phyloP scores from a whole-genome alignment of 1,140 invertebrate genomes.

The Heliconius congener region DNA sequence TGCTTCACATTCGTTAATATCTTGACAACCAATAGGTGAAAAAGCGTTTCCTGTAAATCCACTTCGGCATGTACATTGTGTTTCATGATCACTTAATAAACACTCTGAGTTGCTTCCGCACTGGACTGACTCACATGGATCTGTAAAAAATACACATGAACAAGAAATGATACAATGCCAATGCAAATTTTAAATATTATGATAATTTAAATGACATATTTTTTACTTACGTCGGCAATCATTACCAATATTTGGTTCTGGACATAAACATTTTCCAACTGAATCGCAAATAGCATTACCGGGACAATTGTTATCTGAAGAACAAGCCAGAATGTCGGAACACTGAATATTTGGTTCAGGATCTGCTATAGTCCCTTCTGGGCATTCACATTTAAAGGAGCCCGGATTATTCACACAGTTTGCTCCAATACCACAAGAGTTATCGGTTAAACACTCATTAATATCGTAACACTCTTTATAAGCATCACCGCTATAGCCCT shows the following conservation, averaged over 20 bases:
- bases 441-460: conserved; percentile 87
- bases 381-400: conserved; percentile 90
- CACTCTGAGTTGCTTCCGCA: conserved; percentile 95
- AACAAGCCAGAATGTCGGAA: conserved; percentile 90
- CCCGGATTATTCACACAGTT: conserved; percentile 90
- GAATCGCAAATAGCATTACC: conserved; percentile 93
- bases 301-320: conserved; percentile 89
- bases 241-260: conserved; percentile 94
- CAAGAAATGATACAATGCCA: neutral
- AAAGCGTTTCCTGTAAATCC: conserved; percentile 88
- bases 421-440: conserved; percentile 89
- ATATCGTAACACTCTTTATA: conserved; percentile 90
- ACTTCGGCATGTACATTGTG: conserved; percentile 90
- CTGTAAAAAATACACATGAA: conserved; percentile 75
- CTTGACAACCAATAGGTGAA: conserved; percentile 88
- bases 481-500: conserved; percentile 90
- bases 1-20: conserved; percentile 92
- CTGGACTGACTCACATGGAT: conserved; percentile 93
- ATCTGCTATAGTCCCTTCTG: conserved; percentile 89
- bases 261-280: conserved; percentile 90
- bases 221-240: conserved; percentile 92
- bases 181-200: conserved; percentile 18
- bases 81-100: conserved; percentile 90
- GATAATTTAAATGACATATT: conserved; percentile 27
- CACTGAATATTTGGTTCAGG: conserved; percentile 91